Conservation (phyloP, 2,888 invertebrate genomes). For the Troglohyphantes excavatus region DNA sequence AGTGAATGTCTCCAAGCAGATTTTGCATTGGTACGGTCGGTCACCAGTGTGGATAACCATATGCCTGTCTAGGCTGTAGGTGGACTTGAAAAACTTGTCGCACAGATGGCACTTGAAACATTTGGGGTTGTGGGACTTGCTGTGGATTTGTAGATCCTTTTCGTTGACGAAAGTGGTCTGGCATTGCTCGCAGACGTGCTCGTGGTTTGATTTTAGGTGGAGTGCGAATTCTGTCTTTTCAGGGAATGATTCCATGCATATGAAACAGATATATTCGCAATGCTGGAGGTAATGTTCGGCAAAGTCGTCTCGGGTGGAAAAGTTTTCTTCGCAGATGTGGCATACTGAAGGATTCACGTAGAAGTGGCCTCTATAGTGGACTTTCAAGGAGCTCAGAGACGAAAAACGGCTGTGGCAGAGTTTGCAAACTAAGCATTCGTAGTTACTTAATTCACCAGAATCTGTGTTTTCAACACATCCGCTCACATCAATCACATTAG, state of each 20-base stretch:
- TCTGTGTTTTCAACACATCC: not conserved
- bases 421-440: conserved; percentile 22
- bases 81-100: conserved; percentile 12
- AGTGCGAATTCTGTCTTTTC: conserved; percentile 1
- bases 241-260: conserved; percentile 5
- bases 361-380: conserved; percentile 27
- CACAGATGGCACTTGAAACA: conserved; percentile 29
- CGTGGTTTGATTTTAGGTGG: not conserved
- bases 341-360: conserved; percentile 3
- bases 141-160: conserved; percentile 14
- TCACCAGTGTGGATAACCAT: conserved; percentile 8
- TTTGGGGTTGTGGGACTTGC: not conserved
- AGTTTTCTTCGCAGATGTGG: conserved; percentile 27
- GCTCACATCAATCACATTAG: not conserved
- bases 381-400: conserved; percentile 4
- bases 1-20: conserved; percentile 12
- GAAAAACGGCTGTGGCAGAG: conserved; percentile 34
- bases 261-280: conserved; percentile 18
- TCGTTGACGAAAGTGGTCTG: not conserved
- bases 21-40: conserved; percentile 9
- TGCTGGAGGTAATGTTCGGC: conserved; percentile 44
- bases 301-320: not conserved
- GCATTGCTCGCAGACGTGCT: conserved; percentile 4
- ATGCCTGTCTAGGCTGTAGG: not conserved
- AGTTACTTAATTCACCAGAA: not conserved